Evolutionary conservation across 2,888 invertebrate species (phyloP), one percentile per base, ranked within the genome.

Genomic region (Sminthurinus aureus): DNA sequence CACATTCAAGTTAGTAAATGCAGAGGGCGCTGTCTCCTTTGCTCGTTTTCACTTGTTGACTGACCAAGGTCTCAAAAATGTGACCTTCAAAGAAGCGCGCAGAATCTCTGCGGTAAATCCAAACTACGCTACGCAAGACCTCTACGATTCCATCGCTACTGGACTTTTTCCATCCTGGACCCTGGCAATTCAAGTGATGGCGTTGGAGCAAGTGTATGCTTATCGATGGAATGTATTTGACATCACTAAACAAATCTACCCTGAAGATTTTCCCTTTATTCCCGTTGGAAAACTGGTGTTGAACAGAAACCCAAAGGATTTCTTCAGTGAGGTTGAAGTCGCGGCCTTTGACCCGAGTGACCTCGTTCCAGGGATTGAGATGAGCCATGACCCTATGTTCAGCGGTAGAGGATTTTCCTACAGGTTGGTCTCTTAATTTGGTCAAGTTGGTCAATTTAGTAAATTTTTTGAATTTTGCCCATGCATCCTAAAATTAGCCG

Each of bases 1-100:
- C 90, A 97, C 98, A 0, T 98, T 96, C 90, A 97, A 97, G 90
- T 90, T 97, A 87, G 93, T 98, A 3, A 98, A 98, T 91, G 92
- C 93, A 83, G 94, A 94, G 0, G 90, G 89, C 71, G 93, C 95
- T 75, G 91, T 93, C 1, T 93, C 95, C 87, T 98, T 95, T 91
- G 96, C 96, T 86, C 85, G 85, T 71, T 86, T 87, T 73, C 85
- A 83, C 84, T 87, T 86, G n/a, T 85, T 91, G 90, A 90, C 90
- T 79, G 90, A 91, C 87, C 91, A 91, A 86, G 91, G 91, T 20
- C 90, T 91, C 81, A 90, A 90, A 88, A 90, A 90, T 88, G 86
- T 91, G 84, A 85, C 89, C 69, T 89, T 89, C 22, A 89, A 90
- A 3, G 84, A 89, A 71, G 91, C 91, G 0, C 88, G 84, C 6